Base-by-base conservation (phyloP, 2,888 invertebrate genomes). In the Asteroscopus sphinx region DNA sequence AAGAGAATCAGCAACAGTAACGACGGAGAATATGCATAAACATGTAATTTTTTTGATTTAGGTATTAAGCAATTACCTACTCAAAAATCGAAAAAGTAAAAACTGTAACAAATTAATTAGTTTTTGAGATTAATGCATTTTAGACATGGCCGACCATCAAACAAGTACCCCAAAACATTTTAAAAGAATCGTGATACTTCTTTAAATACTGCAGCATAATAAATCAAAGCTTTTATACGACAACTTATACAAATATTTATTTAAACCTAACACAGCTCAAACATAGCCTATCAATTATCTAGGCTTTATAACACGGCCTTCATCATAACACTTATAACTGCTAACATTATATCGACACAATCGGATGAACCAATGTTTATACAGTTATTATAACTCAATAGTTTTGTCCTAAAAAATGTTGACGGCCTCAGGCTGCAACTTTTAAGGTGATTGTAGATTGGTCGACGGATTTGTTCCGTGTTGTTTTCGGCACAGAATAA, bases 401-500 rank as follows among this genome's bases (percentile, higher is more conserved):
- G 32, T 26, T 54, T 62, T 52, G 48, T 25, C 48, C 44, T 47
- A 69, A 75, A 74, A 69, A 66, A 56, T 51, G 36, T 46, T 47
- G 61, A 11, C 44, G 62, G 39, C 60, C 69, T 65, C 44, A 54
- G 30, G 11, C n/a, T 46, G 28, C 36, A 48, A 13, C 8, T 51
- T 35, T 51, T 2, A 65, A 57, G 51, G 46, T 15, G 35, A 21
- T 13, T 69, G 30, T 47, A 51, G 42, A 52, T 25, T 35, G 16
- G 15, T 15, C n/a, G 36, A 1, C 7, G 8, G 17, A 2, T 28
- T 26, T 26, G 7, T 26, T 26, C 26, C 26, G 26, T 6, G 8
- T 8, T 7, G 26, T 6, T 26, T 21, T 3, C 17, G 17, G 4
- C 17, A 21, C 17, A 21, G 17, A 21, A 21, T 2, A 21, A 21